phyloP scores from a whole-genome alignment of 2,113 vertebrate species.

The Ifrita kowaldi region DNA sequence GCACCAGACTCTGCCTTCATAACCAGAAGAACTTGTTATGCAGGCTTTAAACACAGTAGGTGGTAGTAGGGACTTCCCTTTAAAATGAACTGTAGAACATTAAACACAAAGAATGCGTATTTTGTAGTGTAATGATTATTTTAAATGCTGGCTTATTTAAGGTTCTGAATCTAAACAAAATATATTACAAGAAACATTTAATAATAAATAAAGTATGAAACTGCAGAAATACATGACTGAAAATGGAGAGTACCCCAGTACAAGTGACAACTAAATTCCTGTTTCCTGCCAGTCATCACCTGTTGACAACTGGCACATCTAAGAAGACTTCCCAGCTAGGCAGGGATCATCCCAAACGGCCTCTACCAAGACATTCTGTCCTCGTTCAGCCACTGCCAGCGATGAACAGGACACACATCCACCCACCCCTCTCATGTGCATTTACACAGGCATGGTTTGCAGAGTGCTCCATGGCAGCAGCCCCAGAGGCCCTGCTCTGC shows the following conservation, averaged over 20 bases:
- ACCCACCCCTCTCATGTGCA: not conserved
- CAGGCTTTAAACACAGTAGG: slow-evolving; percentile 45
- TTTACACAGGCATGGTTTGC: not conserved
- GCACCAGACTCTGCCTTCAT: slow-evolving; percentile 7
- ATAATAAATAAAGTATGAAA: not conserved
- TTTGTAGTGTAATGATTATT: not conserved
- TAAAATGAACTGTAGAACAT: not conserved
- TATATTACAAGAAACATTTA: not conserved
- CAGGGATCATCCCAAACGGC: not conserved
- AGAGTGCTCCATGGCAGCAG: not conserved
- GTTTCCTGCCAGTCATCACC: not conserved
- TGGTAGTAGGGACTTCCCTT: slow-evolving; percentile 41
- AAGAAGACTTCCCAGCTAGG: not conserved
- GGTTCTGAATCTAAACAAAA: not conserved
- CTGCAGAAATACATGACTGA: not conserved
- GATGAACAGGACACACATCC: not conserved
- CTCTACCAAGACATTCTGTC: not conserved
- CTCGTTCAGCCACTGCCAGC: not conserved
- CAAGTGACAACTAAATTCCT: not conserved
- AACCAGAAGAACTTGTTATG: slow-evolving; percentile 50
- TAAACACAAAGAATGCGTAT: not conserved
- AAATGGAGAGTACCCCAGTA: not conserved
- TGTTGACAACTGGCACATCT: not conserved
- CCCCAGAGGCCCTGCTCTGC: not conserved
- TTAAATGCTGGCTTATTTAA: not conserved